phyloP scores from a whole-genome alignment of 2,797 vertebrate species.

The Gymnopithys bicolor region DNA sequence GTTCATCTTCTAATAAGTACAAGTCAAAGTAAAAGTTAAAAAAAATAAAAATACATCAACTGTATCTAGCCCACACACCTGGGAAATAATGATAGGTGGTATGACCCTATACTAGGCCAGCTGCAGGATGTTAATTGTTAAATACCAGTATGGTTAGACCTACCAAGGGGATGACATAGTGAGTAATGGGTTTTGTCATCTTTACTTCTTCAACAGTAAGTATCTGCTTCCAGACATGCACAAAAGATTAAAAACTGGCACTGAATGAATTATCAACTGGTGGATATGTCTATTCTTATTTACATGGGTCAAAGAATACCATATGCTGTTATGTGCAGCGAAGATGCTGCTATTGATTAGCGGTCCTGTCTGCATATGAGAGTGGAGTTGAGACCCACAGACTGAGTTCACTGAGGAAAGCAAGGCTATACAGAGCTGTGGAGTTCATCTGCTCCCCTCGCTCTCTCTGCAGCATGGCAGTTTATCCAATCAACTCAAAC shows the following conservation, averaged over 20 bases:
- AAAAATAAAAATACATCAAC: rapidly evolving
- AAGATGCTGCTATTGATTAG: neutral
- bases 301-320: neutral
- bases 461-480: neutral
- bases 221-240: neutral
- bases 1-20: neutral
- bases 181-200: neutral
- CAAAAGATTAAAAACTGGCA: neutral
- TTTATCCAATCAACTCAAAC: neutral
- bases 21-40: neutral
- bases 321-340: neutral
- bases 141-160: neutral
- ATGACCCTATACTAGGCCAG: neutral
- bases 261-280: neutral
- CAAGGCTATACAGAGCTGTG: neutral
- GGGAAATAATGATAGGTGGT: neutral
- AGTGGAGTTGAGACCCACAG: neutral
- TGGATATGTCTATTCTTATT: neutral
- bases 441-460: rapidly evolving
- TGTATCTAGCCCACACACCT: neutral
- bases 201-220: neutral
- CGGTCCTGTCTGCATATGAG: neutral
- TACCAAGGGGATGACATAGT: neutral
- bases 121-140: neutral
- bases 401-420: neutral